Evolutionary conservation across 2,888 invertebrate genomes (phyloP).

Genomic region (Onchidella celtica): DNA sequence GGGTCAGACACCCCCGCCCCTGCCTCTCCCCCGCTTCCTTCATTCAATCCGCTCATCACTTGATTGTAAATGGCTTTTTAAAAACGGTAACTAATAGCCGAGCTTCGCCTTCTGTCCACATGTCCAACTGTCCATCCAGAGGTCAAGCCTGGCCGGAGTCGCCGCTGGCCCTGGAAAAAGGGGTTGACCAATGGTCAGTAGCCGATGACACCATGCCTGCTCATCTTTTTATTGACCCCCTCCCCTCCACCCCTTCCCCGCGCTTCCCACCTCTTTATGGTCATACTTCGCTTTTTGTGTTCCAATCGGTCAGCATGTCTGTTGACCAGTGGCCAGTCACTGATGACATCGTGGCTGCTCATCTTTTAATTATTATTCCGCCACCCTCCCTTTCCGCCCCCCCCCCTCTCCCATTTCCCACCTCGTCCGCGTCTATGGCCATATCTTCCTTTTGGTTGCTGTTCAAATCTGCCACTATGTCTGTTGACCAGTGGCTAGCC

Average conservation of each 20-base stretch:
- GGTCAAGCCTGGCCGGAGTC: slow-evolving; percentile 25
- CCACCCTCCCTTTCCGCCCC: too few relatives aligned
- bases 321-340: too few relatives aligned
- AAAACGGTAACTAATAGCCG: slow-evolving; percentile 39
- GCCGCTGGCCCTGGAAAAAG: not conserved
- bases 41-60: slow-evolving; percentile 4
- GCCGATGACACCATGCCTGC: slow-evolving; percentile 29
- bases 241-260: not conserved
- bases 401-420: too few relatives aligned
- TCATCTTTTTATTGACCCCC: slow-evolving; percentile 38
- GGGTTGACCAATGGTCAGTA: slow-evolving; percentile 36
- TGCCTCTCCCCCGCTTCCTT: not conserved
- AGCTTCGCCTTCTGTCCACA: slow-evolving; percentile 39
- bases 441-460: too few relatives aligned
- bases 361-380: too few relatives aligned
- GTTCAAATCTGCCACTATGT: too few relatives aligned
- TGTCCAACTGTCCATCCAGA: slow-evolving; percentile 20
- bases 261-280: too few relatives aligned
- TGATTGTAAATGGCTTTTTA: slow-evolving; percentile 39
- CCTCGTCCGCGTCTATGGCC: too few relatives aligned
- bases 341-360: too few relatives aligned
- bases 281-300: too few relatives aligned
- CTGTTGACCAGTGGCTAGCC: too few relatives aligned
- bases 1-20: not conserved
- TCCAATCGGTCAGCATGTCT: not conserved